Base-by-base conservation (phyloP, 2,888 invertebrate species). In the Epicampocera succincta region DNA sequence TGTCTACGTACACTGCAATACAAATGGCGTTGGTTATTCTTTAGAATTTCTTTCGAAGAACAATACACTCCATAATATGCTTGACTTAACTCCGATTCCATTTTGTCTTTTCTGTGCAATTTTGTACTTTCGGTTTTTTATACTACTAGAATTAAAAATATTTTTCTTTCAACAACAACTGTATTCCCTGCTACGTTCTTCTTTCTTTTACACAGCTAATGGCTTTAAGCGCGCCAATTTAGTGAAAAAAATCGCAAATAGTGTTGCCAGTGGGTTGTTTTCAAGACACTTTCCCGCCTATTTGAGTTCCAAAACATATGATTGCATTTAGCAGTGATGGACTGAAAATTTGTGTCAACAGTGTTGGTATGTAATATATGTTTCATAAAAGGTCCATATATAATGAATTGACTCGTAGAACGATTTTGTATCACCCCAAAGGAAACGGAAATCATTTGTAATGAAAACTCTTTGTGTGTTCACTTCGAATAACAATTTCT, bases 41-140 rank as follows among this genome's bases (percentile, higher is more conserved):
- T 89, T 0, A 90, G 81, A 81, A 90, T 89, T 86, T 91, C 90
- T 83, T 88, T 89, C 1, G 91, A 88, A 33, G 91, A 90, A 58
- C 87, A 86, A 73, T 90, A 90, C 15, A 91, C 90, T 76, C 88
- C 88, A 83, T 86, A 86, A 84, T 89, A 90, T 40, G 89, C 89
- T 71, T 88, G 86, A 69, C 85, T 87, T 75, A 89, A 85, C 61
- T 86, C 88, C 29, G 86, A 84, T 84, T 88, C 89, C 90, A 89
- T 89, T 84, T n/a, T 76, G 19, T 75, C 48, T 44, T 72, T 68
- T 78, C 48, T 61, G 52, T 60, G 13, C 13, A 66, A 71, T 42
- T 80, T 82, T 83, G 83, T 83, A 79, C 79, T 83, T 76, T 46
- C 29, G 71, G 75, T 72, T 80, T 65, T 71, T 66, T 65, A 38